Evolutionary conservation across 2,797 vertebrate species (phyloP), one percentile per base, ranked within the genome.

Genomic region (Oophaga sylvatica): DNA sequence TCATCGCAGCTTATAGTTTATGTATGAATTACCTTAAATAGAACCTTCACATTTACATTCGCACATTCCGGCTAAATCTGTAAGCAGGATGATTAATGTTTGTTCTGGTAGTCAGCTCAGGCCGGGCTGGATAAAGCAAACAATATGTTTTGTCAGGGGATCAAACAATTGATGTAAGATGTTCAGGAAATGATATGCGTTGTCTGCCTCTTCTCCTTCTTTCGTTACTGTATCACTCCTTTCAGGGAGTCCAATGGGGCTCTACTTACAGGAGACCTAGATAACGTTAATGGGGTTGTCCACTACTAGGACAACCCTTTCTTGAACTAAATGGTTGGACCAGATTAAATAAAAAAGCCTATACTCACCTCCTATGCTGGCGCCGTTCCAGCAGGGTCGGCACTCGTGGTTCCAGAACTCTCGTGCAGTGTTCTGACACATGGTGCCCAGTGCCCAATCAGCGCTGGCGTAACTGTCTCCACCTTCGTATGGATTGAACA

Each of bases 81-180:
- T 41, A 68, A 87, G 59, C 29, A 48, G 62, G 35, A 87, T 87
- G 86, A 87, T 87, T 87, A 83, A 87, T 87, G 86, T 79, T 87
- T 87, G 80, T 87, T 83, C 81, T 78, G 16, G 71, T 77, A 68
- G 31, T 82, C 59, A 35, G 53, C 41, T 63, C 63, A 11, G 80
- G 80, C 86, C 62, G 29, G n/a, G 77, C 35, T 59, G 31, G n/a
- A 87, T 83, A 83, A 87, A 83, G 73, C 71, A 75, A 87, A 87
- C 86, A 82, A 83, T 87, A 29, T 31, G 57, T 79, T 78, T 80
- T 70, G 75, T 87, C 45, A 83, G 73, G 56, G 76, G 80, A 41
- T 83, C 59, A 87, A 79, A 79, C 67, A 75, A 75, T 84, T 73
- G 60, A 62, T 35, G 19, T 63, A 75, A 84, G 35, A 73, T 76